phyloP scores from a whole-genome alignment of 2,888 invertebrate species.

The Drosophila maculinotata region DNA sequence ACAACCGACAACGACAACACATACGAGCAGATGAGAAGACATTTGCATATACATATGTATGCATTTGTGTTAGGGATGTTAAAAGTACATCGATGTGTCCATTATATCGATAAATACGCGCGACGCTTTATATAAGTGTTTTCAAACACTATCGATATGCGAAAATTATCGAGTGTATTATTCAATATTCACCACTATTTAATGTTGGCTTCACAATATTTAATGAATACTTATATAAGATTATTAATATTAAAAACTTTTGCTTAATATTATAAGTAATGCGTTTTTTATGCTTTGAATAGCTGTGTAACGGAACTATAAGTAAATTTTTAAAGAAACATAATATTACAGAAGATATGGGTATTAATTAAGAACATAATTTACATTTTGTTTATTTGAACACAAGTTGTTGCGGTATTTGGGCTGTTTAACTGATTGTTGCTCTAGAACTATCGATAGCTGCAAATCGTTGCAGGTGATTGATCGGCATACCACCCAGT shows the following conservation, averaged over 20 bases:
- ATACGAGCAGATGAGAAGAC: conserved; percentile 65
- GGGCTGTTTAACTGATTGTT: not conserved
- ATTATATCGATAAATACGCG: conserved; percentile 32
- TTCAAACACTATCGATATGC: conserved; percentile 20
- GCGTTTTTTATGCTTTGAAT: no score
- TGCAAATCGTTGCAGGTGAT: not conserved
- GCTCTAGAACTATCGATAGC: conserved; percentile 2
- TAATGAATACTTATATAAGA: not conserved
- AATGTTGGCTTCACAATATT: not conserved
- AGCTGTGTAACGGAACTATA: not conserved
- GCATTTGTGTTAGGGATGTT: conserved; percentile 62
- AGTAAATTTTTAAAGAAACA: not conserved
- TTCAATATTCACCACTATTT: not conserved
- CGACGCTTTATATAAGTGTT: conserved; percentile 4
- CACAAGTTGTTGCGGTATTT: not conserved
- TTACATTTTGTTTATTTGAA: no score
- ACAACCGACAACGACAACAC: conserved; percentile 67
- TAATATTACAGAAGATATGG: no score
- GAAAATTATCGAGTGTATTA: not conserved
- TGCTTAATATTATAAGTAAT: no score
- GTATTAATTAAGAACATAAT: not conserved
- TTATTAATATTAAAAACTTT: no score
- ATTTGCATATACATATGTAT: conserved; percentile 66
- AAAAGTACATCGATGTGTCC: conserved; percentile 34
- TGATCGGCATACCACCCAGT: not conserved